These are phyloP conservation scores for Nasua narica DNA, from an alignment of 2,797 vertebrate species.

Conservation along the genomic window DNA sequence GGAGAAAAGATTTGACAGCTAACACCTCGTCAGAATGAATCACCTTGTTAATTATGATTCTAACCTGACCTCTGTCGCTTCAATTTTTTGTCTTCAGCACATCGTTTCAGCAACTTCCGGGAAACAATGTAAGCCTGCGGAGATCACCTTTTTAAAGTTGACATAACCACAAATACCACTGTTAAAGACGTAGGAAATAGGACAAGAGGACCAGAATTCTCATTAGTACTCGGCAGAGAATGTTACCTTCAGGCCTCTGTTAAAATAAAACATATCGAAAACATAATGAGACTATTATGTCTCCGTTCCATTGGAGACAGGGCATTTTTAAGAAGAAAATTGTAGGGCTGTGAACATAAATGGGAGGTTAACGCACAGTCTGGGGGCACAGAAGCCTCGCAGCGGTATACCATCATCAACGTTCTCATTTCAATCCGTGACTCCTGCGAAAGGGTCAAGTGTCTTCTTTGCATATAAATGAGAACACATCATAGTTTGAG, in stretches of 20 bases:
- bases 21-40: neutral
- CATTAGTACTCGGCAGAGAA: neutral
- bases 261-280: neutral
- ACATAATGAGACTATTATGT: neutral
- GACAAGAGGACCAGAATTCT: neutral
- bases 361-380: neutral
- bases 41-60: neutral
- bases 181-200: neutral
- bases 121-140: neutral
- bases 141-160: neutral
- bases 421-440: neutral
- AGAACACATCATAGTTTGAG: neutral
- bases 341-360: neutral
- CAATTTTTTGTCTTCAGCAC: neutral
- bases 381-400: neutral
- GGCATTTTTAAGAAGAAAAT: constrained; percentile 15
- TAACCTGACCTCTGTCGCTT: neutral
- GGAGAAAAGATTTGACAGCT: neutral
- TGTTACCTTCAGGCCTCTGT: neutral
- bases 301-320: neutral
- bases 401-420: neutral
- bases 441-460: neutral
- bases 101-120: neutral
- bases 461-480: constrained; percentile 1
- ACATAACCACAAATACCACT: neutral